phyloP scores from a whole-genome alignment of 64 coral and sea anemone species.

The Acropora yongei region DNA sequence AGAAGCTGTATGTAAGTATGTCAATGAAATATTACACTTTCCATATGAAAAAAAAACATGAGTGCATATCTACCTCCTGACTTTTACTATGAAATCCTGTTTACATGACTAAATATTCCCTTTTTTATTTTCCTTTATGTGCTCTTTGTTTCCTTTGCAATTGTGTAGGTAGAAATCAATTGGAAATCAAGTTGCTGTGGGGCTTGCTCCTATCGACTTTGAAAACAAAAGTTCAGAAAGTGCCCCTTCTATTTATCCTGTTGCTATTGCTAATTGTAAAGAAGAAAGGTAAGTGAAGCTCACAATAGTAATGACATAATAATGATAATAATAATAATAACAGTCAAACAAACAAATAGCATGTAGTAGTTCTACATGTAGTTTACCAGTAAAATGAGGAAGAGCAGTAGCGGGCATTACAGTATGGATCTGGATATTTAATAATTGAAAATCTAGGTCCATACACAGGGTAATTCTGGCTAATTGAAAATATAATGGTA shows the following conservation, averaged over 20 bases:
- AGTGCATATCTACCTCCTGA: neutral
- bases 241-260: constrained; percentile 42
- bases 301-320: neutral
- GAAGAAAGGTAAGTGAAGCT: constrained; percentile 1
- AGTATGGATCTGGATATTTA: neutral
- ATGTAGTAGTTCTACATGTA: neutral
- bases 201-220: constrained; percentile 35
- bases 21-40: too few relatives aligned
- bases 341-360: neutral
- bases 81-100: too few relatives aligned
- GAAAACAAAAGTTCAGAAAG: constrained; percentile 40
- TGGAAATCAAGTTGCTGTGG: neutral
- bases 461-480: neutral
- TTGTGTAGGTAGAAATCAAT: neutral
- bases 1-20: too few relatives aligned
- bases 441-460: neutral
- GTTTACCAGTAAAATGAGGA: neutral
- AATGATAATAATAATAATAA: neutral
- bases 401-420: neutral
- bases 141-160: neutral
- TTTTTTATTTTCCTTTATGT: neutral
- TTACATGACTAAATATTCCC: neutral
- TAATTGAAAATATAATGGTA: too few relatives aligned
- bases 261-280: constrained; percentile 48
- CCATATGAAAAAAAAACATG: neutral